Conservation (phyloP, 2,113 vertebrate genomes). For the Tragulus kanchil region DNA sequence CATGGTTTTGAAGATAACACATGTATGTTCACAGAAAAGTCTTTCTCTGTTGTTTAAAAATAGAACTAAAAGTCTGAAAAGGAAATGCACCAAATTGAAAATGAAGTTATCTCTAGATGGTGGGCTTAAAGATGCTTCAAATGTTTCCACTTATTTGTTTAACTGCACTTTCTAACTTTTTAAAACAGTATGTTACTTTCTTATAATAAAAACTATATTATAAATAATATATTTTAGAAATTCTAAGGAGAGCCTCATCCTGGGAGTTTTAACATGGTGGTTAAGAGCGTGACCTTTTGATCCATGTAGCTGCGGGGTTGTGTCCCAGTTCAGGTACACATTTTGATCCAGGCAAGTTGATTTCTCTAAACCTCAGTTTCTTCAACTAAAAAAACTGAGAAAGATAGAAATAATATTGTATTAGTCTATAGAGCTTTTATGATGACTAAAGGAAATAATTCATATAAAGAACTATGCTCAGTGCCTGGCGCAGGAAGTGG, state of each 20-base stretch:
- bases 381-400: conserved; percentile 9
- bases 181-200: not conserved
- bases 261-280: not conserved
- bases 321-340: not conserved
- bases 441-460: not conserved
- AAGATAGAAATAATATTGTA: not conserved
- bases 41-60: not conserved
- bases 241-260: not conserved
- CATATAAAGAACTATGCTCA: not conserved
- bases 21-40: not conserved
- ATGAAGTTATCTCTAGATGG: not conserved
- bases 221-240: not conserved
- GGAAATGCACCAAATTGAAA: not conserved
- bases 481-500: not conserved
- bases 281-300: not conserved
- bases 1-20: conserved; percentile 18
- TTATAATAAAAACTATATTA: not conserved
- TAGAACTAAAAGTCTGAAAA: not conserved
- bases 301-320: not conserved
- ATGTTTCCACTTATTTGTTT: not conserved
- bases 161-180: not conserved
- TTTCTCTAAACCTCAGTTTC: not conserved
- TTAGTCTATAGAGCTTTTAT: not conserved
- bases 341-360: not conserved
- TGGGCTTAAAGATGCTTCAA: not conserved